A percentile compares a stretch with the other conserved stretches of the same genome.
Evolutionary conservation across 2,113 vertebrate genomes (phyloP).

Genomic region (Charadrius vociferus): DNA sequence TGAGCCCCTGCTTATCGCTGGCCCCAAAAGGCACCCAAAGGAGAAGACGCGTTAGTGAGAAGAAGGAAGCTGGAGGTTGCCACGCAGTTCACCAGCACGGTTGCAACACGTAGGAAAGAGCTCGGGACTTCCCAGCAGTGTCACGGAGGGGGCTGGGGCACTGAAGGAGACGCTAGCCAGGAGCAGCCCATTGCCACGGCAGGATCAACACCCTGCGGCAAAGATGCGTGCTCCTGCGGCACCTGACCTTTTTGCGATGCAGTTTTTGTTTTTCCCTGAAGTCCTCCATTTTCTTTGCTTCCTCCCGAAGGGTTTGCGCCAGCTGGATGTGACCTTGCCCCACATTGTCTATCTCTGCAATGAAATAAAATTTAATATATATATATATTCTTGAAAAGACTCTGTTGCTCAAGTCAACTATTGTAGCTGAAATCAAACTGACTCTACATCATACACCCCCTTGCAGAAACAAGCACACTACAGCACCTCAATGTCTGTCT

Average conservation of each 20-base stretch:
- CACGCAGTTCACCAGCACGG: neutral
- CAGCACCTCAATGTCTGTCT: accelerated
- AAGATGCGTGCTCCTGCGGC: accelerated
- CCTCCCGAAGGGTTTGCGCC: constrained; percentile 87
- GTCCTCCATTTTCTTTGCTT: constrained; percentile 92
- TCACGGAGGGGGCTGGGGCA: neutral
- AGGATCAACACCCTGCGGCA: accelerated
- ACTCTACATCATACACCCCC: too few relatives aligned
- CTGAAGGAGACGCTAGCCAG: accelerated
- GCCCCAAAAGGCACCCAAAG: neutral
- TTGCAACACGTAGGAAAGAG: neutral
- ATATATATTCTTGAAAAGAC: too few relatives aligned
- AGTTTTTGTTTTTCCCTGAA: constrained; percentile 93
- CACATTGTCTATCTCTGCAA: constrained; percentile 83
- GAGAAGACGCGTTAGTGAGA: neutral
- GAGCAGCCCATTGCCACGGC: accelerated
- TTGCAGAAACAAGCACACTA: neutral
- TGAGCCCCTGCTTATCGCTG: neutral
- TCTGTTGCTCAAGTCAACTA: neutral
- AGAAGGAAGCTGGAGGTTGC: constrained; percentile 25
- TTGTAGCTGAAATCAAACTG: neutral
- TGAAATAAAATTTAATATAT: neutral
- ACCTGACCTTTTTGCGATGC: constrained; percentile 84
- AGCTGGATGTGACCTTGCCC: constrained; percentile 89
- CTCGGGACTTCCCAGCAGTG: neutral